Evolutionary conservation across 2,797 vertebrate species (phyloP).

Genomic region (Coreius guichenoti): DNA sequence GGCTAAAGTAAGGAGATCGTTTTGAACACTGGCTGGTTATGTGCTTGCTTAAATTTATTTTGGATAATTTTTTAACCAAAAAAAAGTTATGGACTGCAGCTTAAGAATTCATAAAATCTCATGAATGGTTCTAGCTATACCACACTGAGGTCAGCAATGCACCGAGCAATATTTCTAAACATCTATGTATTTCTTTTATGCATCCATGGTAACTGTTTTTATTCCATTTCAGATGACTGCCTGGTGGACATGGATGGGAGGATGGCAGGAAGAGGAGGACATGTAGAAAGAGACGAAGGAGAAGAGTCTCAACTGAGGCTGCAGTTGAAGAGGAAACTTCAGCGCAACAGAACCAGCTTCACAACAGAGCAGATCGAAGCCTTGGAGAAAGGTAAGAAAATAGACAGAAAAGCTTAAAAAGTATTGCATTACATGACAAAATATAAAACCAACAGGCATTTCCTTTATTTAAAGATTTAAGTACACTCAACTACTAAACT

Average conservation of each 20-base stretch:
- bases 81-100: too few species aligned
- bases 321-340: slow-evolving; percentile 88
- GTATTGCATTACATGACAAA: background rate
- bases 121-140: too few species aligned
- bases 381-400: slow-evolving; percentile 84
- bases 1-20: too few species aligned
- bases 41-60: too few species aligned
- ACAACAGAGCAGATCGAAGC: slow-evolving; percentile 89
- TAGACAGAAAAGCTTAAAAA: background rate
- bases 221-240: slow-evolving; percentile 79
- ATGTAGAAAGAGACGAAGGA: slow-evolving; percentile 75
- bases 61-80: too few species aligned
- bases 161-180: background rate
- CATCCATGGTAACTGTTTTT: slow-evolving; percentile 21
- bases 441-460: background rate
- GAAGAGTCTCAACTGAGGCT: slow-evolving; percentile 84
- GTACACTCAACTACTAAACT: background rate
- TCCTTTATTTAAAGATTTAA: background rate
- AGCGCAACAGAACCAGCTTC: slow-evolving; percentile 87
- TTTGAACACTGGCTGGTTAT: too few species aligned
- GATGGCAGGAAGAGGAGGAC: slow-evolving; percentile 74
- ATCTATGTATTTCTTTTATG: background rate
- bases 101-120: too few species aligned
- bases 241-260: slow-evolving; percentile 76
- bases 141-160: background rate